These are phyloP conservation scores for Sigmodon hispidus DNA, from an alignment of 2,113 vertebrate genomes.

Conservation along the genomic window DNA sequence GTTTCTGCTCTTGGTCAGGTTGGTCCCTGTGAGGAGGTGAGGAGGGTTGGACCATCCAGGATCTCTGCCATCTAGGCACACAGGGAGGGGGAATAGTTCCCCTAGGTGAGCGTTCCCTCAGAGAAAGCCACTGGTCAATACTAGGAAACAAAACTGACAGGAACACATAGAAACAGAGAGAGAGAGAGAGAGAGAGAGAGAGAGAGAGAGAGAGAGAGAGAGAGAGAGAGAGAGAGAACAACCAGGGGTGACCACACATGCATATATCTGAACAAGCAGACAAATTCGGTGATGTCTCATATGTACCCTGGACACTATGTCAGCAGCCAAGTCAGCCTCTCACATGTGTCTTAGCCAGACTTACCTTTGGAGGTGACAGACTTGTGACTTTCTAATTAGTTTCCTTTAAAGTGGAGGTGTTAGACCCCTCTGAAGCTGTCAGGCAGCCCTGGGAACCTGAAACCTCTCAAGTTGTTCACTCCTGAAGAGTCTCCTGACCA, in stretches of 20 bases:
- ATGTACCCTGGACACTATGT: not conserved
- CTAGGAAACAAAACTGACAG: not conserved
- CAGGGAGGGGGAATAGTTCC: no score
- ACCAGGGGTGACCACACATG: not conserved
- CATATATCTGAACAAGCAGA: not conserved
- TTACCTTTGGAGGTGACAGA: not conserved
- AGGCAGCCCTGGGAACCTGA: not conserved
- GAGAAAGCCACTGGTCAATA: not conserved
- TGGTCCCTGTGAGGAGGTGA: no score
- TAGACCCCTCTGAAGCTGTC: not conserved
- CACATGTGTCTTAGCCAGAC: not conserved
- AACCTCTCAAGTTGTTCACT: not conserved
- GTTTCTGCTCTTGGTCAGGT: no score
- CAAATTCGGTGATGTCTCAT: not conserved
- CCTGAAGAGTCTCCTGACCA: not conserved
- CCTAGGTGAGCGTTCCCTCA: no score
- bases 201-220: no score
- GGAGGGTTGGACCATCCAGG: no score
- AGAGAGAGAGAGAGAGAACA: no score
- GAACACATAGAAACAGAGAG: not conserved
- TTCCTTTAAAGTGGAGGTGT: not conserved
- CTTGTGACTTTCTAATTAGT: not conserved
- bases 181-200: no score
- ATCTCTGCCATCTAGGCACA: no score
- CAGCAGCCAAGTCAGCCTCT: not conserved